Conservation (phyloP, 2,888 invertebrate genomes). For the Cyaniris semiargus region DNA sequence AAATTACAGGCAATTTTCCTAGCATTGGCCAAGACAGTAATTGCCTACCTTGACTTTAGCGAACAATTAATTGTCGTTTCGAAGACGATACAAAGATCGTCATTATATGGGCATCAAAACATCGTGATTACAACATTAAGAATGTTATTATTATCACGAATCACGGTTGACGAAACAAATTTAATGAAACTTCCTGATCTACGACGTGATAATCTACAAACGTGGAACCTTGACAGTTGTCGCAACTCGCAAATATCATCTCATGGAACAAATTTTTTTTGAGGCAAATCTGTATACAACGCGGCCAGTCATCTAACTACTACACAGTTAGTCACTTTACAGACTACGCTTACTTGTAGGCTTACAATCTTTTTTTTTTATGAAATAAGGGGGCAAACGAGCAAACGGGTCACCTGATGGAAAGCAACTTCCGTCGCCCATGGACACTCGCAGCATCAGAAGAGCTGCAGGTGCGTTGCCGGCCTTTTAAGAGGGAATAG, state of each 20-base stretch:
- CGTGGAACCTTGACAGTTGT: slow-evolving; percentile 5
- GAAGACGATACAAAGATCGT: slow-evolving; percentile 6
- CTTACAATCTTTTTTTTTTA: too few species aligned
- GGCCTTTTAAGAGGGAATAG: too few species aligned
- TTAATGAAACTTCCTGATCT: slow-evolving; percentile 10
- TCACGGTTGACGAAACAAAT: not conserved
- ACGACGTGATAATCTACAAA: not conserved
- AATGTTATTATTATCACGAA: not conserved
- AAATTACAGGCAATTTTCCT: not conserved
- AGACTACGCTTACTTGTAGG: too few species aligned
- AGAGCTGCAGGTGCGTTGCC: too few species aligned
- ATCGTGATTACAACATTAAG: slow-evolving; percentile 4
- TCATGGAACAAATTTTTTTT: not conserved
- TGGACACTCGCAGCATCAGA: too few species aligned
- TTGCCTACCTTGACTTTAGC: not conserved
- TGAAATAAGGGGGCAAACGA: too few species aligned
- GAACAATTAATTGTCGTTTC: not conserved
- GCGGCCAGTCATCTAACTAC: too few species aligned
- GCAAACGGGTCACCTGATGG: too few species aligned
- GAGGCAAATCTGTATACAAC: too few species aligned
- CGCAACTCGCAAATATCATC: slow-evolving; percentile 12
- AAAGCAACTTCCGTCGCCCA: too few species aligned
- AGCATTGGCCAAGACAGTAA: slow-evolving; percentile 2
- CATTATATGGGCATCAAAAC: not conserved
- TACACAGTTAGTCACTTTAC: too few species aligned